Percentiles rank a stretch among this genome's conserved stretches.
Evolutionary conservation across 2,797 vertebrate genomes (phyloP).

Genomic region (Amniataba percoides): DNA sequence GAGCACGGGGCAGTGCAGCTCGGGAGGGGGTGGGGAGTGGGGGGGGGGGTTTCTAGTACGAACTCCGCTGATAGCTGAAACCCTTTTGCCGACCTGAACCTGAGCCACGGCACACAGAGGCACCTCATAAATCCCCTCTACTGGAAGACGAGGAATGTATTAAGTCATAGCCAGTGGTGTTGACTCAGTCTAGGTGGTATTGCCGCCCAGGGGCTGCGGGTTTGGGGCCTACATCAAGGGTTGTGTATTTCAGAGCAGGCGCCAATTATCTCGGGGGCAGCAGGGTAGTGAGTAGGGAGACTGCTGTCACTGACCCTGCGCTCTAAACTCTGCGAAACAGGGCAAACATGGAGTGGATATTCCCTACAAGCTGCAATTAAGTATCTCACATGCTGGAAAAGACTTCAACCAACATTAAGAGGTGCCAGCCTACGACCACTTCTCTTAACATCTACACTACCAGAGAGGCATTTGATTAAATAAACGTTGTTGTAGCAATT

Average conservation of each 20-base stretch:
- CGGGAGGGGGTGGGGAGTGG: too few species aligned
- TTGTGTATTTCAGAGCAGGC: conserved; percentile 58
- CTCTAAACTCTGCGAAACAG: conserved; percentile 30
- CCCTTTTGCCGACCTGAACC: conserved; percentile 65
- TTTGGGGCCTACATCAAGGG: conserved; percentile 69
- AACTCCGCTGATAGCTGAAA: conserved; percentile 58
- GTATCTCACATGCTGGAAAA: conserved; percentile 11
- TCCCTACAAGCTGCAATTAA: conserved; percentile 39
- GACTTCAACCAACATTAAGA: conserved; percentile 21
- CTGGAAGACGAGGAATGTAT: conserved; percentile 72
- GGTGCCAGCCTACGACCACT: conserved; percentile 6
- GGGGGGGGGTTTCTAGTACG: conserved; percentile 44
- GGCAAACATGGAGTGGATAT: not conserved
- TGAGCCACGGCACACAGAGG: conserved; percentile 58
- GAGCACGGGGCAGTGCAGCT: conserved; percentile 42
- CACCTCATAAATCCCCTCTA: conserved; percentile 70
- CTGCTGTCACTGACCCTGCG: conserved; percentile 39
- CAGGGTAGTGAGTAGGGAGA: conserved; percentile 14
- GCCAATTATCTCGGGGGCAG: conserved; percentile 56
- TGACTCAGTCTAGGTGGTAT: conserved; percentile 76
- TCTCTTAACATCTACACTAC: conserved; percentile 7
- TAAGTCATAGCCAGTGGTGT: conserved; percentile 66
- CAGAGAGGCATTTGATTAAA: conserved; percentile 26
- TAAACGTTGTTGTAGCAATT: conserved; percentile 23
- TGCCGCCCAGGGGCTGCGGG: conserved; percentile 69